phyloP scores from a whole-genome alignment of 2,888 invertebrate species.

The Hypsopygia costalis region DNA sequence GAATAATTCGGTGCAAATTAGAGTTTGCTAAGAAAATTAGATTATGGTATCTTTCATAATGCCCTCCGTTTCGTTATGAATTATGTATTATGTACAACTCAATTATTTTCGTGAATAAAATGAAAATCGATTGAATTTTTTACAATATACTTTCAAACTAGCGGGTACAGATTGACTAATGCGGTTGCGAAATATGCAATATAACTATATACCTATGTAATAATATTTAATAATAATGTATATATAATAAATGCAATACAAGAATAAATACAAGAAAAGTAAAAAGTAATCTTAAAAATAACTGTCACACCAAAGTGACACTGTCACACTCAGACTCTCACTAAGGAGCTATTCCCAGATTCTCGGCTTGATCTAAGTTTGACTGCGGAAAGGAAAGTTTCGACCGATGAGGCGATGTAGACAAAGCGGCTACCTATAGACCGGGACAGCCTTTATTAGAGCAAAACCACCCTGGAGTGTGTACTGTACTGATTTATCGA shows the following conservation, averaged over 20 bases:
- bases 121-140: too few relatives aligned
- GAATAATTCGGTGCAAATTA: slow-evolving; percentile 54
- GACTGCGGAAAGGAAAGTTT: slow-evolving; percentile 74
- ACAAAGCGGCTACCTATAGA: slow-evolving; percentile 61
- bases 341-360: slow-evolving; percentile 33
- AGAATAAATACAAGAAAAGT: too few relatives aligned
- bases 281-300: too few relatives aligned
- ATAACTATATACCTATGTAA: too few relatives aligned
- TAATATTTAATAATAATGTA: too few relatives aligned
- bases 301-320: slow-evolving; percentile 38
- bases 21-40: slow-evolving; percentile 33
- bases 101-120: too few relatives aligned
- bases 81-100: too few relatives aligned
- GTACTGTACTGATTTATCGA: slow-evolving; percentile 44
- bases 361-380: slow-evolving; percentile 69
- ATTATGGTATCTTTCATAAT: slow-evolving; percentile 16
- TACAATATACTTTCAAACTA: too few relatives aligned
- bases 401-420: slow-evolving; percentile 60
- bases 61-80: too few relatives aligned
- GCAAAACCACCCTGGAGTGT: slow-evolving; percentile 39
- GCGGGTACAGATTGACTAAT: too few relatives aligned
- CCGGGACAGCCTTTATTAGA: slow-evolving; percentile 53
- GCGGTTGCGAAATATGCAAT: too few relatives aligned
- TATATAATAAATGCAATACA: too few relatives aligned
- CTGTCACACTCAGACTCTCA: slow-evolving; percentile 29